Evolutionary conservation across 2,113 vertebrate species (phyloP).

Genomic region (Empidonax alnorum): DNA sequence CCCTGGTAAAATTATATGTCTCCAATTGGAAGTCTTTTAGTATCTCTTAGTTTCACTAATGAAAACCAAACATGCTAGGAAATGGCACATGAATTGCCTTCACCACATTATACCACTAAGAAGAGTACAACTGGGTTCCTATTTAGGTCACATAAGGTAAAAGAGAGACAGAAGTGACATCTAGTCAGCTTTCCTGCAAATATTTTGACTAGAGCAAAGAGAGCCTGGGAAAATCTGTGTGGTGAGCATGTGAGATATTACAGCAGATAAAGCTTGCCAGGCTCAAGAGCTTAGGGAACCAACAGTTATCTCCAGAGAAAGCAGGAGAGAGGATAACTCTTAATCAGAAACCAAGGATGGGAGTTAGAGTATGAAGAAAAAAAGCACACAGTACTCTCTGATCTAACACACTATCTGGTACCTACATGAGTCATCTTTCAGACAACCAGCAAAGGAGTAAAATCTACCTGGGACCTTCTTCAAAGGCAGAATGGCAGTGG

Average conservation of each 20-base stretch:
- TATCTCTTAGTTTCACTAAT: constrained; percentile 2
- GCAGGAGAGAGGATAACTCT: neutral
- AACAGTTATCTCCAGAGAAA: neutral
- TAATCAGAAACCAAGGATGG: neutral
- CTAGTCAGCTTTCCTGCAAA: neutral
- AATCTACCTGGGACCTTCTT: neutral
- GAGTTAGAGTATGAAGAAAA: neutral
- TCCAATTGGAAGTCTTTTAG: neutral
- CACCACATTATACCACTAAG: neutral
- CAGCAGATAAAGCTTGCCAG: neutral
- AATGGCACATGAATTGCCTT: constrained; percentile 19
- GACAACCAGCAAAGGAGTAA: neutral
- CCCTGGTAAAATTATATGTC: constrained; percentile 11
- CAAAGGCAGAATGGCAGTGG: neutral
- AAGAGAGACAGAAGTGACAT: neutral
- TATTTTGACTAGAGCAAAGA: constrained; percentile 6
- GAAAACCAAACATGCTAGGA: constrained; percentile 32
- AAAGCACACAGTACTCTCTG: neutral
- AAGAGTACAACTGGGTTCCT: neutral
- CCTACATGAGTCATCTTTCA: neutral
- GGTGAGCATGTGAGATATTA: neutral
- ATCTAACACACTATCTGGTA: neutral
- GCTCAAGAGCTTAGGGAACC: neutral
- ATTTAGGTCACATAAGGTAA: constrained; percentile 40
- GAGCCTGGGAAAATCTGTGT: neutral